A percentile compares a stretch with the other conserved stretches of the same genome.
Evolutionary conservation across 2,888 invertebrate species (phyloP).

Genomic region (Malacosoma neustria): DNA sequence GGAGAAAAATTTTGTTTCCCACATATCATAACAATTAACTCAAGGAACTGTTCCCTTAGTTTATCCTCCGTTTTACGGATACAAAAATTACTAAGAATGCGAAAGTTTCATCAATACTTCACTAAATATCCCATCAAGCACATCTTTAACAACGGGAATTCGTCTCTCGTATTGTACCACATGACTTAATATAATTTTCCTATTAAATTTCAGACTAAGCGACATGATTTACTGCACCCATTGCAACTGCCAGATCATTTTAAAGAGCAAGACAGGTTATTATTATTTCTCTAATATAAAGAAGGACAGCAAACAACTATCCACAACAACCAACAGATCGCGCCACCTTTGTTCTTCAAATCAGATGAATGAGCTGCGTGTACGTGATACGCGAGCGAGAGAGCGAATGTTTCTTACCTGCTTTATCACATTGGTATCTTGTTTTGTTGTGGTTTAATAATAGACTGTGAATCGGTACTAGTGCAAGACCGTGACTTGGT

Average conservation of each 20-base stretch:
- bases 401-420: background rate
- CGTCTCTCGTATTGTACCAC: no score
- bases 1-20: no score
- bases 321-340: background rate
- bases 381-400: background rate
- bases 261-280: background rate
- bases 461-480: background rate
- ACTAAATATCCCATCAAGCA: no score
- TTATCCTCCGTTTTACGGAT: no score
- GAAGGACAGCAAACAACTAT: background rate
- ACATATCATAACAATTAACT: no score
- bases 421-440: conserved; percentile 3
- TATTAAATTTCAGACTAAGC: no score
- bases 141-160: no score
- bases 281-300: background rate
- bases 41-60: no score
- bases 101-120: no score
- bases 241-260: background rate
- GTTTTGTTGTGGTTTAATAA: background rate
- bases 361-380: conserved; percentile 14
- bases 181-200: no score
- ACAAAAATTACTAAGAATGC: no score
- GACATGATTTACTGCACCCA: background rate
- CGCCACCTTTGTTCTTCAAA: background rate
- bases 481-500: background rate